These are phyloP conservation scores for Choloepus hoffmanni DNA, from an alignment of 2,113 vertebrate species.

Conservation along the genomic window DNA sequence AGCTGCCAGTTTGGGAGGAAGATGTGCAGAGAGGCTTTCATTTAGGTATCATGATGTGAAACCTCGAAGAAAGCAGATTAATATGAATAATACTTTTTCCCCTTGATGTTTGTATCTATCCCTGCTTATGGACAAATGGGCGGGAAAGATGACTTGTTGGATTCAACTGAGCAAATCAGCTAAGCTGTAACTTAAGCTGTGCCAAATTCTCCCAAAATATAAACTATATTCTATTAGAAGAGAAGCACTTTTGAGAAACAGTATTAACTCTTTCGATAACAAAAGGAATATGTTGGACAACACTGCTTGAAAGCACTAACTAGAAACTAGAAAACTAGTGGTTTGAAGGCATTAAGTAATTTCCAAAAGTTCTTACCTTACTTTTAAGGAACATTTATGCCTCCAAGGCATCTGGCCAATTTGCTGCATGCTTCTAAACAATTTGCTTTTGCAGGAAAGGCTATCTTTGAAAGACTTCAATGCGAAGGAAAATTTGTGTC, in stretches of 20 bases:
- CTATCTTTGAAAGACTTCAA: conserved; percentile 70
- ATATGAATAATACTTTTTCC: conserved; percentile 16
- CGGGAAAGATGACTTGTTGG: conserved; percentile 45
- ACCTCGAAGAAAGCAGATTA: conserved; percentile 51
- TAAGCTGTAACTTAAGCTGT: conserved; percentile 72
- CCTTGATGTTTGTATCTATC: conserved; percentile 58
- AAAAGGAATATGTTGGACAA: neutral
- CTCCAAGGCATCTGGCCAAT: conserved; percentile 66
- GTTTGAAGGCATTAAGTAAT: conserved; percentile 7
- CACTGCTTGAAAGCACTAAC: neutral
- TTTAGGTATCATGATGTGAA: conserved; percentile 25
- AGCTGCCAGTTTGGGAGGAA: neutral
- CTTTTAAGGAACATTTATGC: conserved; percentile 35
- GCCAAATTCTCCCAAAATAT: conserved; percentile 73
- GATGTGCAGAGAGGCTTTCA: neutral
- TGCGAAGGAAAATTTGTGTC: conserved; percentile 73
- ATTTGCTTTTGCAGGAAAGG: conserved; percentile 64
- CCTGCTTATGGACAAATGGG: conserved; percentile 42
- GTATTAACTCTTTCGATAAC: conserved; percentile 64
- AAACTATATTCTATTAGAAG: conserved; percentile 76
- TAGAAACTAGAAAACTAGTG: neutral
- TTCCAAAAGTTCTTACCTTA: conserved; percentile 46
- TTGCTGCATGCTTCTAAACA: conserved; percentile 58
- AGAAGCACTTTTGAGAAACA: conserved; percentile 63
- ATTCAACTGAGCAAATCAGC: conserved; percentile 63